These are phyloP conservation scores for Microctonus brassicae DNA, from an alignment of 2,888 invertebrate genomes.

Conservation along the genomic window DNA sequence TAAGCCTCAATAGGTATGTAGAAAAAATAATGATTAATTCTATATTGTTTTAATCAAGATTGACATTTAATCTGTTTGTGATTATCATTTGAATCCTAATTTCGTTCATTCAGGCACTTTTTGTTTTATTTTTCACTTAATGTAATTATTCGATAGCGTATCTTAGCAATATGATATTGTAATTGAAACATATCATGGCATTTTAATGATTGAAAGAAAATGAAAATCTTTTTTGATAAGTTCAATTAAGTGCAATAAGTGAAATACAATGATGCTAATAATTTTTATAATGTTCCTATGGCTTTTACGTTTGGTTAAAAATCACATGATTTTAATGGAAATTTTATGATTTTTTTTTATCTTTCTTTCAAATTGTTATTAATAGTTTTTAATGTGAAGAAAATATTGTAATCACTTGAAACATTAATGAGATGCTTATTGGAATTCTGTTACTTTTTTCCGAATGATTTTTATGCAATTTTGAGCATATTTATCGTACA, in stretches of 20 bases:
- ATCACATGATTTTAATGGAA: background rate
- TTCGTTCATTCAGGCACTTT: background rate
- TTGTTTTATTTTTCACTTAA: background rate
- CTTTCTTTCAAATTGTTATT: background rate
- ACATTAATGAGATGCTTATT: background rate
- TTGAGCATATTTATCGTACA: background rate
- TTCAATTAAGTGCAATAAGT: background rate
- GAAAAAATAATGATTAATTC: background rate
- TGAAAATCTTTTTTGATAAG: background rate
- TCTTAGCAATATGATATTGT: background rate
- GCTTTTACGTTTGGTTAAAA: background rate
- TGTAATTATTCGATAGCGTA: too few relatives aligned
- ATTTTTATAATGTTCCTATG: background rate
- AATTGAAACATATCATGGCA: too few relatives aligned
- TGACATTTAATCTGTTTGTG: background rate
- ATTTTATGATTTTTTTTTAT: background rate
- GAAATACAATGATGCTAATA: background rate
- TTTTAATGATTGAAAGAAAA: too few relatives aligned
- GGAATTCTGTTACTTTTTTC: background rate
- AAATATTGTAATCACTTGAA: background rate
- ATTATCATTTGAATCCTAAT: background rate
- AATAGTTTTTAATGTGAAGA: background rate
- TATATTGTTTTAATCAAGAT: slow-evolving; percentile 1
- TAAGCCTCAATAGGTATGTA: slow-evolving; percentile 63
- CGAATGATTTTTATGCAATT: background rate